Percentiles rank a stretch among this genome's conserved stretches.
Evolutionary conservation across 2,888 invertebrate species (phyloP).

Genomic region (Trichopoda pennipes): DNA sequence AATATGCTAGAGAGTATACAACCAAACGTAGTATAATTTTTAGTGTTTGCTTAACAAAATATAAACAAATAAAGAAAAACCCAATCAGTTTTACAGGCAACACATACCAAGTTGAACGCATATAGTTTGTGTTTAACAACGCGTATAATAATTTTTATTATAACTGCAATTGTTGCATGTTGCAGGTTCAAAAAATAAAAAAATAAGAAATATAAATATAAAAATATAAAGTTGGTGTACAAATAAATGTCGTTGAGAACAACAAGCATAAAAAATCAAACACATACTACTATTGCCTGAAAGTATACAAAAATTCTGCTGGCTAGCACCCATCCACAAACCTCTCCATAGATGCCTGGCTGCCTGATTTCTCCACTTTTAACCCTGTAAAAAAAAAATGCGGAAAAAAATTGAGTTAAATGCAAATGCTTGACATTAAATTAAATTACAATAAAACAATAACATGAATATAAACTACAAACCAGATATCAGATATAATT

Average conservation of each 20-base stretch:
- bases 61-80: constrained; percentile 2
- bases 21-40: constrained; percentile 53
- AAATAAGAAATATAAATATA: constrained; percentile 15
- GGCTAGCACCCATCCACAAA: neutral
- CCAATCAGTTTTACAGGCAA: neutral
- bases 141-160: constrained; percentile 68
- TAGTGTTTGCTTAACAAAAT: constrained; percentile 53
- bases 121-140: constrained; percentile 66
- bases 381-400: neutral
- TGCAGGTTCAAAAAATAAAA: constrained; percentile 23
- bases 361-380: constrained; percentile 22
- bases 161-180: constrained; percentile 67
- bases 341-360: constrained; percentile 50
- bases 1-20: neutral
- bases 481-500: neutral
- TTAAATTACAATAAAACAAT: constrained; percentile 69
- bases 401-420: constrained; percentile 70
- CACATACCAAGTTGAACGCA: constrained; percentile 21
- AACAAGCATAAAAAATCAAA: constrained; percentile 3
- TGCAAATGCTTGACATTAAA: constrained; percentile 70
- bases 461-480: constrained; percentile 46
- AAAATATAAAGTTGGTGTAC: constrained; percentile 10
- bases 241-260: constrained; percentile 45
- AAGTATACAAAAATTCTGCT: neutral
- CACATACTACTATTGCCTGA: neutral